Conservation (phyloP, 2,888 invertebrate species). For the Eurytoma californica region DNA sequence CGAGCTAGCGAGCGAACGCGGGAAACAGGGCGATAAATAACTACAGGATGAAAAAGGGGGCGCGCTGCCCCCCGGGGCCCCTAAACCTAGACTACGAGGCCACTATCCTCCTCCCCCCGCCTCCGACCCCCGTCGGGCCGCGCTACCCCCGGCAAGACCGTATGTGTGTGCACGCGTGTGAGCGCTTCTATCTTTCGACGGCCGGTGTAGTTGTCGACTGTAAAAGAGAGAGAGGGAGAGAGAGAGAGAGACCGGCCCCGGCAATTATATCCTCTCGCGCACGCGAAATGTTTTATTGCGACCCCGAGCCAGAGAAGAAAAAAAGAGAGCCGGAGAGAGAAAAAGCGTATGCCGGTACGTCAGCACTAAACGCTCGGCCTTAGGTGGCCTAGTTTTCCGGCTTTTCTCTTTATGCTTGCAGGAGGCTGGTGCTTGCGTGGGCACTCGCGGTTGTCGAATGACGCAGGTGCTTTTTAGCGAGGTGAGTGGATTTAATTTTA, state of each 20-base stretch:
- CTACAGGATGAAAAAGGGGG: constrained; percentile 73
- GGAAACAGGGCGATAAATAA: constrained; percentile 71
- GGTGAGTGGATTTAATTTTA: too few species aligned
- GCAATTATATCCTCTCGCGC: constrained; percentile 71
- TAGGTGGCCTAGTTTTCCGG: constrained; percentile 44
- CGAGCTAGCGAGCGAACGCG: constrained; percentile 53
- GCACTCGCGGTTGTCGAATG: not conserved
- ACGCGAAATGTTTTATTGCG: constrained; percentile 73
- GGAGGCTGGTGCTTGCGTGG: not conserved
- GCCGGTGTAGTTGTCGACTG: constrained; percentile 49
- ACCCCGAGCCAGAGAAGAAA: constrained; percentile 30
- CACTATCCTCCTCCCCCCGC: constrained; percentile 54
- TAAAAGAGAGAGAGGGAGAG: constrained; percentile 47
- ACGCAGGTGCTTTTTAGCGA: too few species aligned
- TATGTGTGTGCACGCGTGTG: not conserved
- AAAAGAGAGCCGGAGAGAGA: constrained; percentile 51
- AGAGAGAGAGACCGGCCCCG: constrained; percentile 66
- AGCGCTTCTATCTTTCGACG: constrained; percentile 34
- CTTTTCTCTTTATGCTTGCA: constrained; percentile 16
- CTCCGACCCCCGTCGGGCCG: constrained; percentile 4
- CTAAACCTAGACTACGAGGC: constrained; percentile 71
- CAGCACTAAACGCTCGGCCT: constrained; percentile 28
- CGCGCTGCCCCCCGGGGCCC: constrained; percentile 72
- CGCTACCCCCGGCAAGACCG: not conserved
- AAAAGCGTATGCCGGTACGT: constrained; percentile 48